Percentiles rank a stretch among this genome's conserved stretches.
Evolutionary conservation across 2,888 invertebrate species (phyloP).

Genomic region (Andrena bucephala): DNA sequence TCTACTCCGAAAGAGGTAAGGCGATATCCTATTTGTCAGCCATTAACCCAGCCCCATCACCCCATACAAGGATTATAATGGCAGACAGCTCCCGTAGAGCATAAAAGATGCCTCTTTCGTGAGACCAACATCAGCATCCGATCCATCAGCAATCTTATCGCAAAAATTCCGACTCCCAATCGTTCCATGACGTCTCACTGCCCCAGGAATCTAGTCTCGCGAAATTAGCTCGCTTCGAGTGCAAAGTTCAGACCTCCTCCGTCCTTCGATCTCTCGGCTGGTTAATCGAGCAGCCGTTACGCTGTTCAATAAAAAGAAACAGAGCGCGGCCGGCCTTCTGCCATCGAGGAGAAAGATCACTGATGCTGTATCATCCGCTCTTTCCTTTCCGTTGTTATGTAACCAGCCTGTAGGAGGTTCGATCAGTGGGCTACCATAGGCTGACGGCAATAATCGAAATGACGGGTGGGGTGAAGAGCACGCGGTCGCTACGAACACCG

Average conservation of each 20-base stretch:
- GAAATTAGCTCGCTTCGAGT: neutral
- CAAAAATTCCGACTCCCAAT: neutral
- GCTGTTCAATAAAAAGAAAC: neutral
- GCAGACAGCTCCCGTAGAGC: neutral
- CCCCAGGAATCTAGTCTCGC: neutral
- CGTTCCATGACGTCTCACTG: neutral
- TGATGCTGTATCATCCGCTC: slow-evolving; percentile 30
- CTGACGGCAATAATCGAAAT: slow-evolving; percentile 35
- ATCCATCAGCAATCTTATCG: neutral
- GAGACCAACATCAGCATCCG: neutral
- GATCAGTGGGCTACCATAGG: slow-evolving; percentile 32
- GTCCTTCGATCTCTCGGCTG: neutral
- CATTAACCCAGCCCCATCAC: too few species aligned
- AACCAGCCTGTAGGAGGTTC: slow-evolving; percentile 38
- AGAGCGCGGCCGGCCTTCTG: slow-evolving; percentile 11
- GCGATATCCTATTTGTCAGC: too few species aligned
- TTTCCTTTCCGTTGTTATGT: slow-evolving; percentile 49
- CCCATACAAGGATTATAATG: too few species aligned
- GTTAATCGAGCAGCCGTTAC: neutral
- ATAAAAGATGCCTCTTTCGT: neutral
- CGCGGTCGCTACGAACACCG: slow-evolving; percentile 71
- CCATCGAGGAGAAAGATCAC: slow-evolving; percentile 28
- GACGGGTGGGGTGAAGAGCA: slow-evolving; percentile 69
- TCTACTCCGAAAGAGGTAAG: too few species aligned
- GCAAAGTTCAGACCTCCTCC: neutral